Percentiles rank a stretch among this genome's conserved stretches.
These are phyloP conservation scores for Portunus trituberculatus DNA, from an alignment of 1,140 invertebrate genomes.

Conservation along the genomic window DNA sequence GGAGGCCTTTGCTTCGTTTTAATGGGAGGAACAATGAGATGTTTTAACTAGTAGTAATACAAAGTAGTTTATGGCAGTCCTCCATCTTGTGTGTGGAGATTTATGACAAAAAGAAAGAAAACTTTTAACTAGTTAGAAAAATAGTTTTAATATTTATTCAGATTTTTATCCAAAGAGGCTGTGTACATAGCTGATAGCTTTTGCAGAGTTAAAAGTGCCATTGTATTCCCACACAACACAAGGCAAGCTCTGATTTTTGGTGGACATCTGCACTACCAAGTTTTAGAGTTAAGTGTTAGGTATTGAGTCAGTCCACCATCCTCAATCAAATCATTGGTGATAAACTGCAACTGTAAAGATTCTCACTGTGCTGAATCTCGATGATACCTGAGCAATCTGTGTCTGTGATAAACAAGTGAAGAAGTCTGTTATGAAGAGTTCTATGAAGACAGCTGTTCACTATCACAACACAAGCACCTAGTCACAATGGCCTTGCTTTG, in stretches of 20 bases:
- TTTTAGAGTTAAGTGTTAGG: too few relatives aligned
- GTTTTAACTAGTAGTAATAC: too few relatives aligned
- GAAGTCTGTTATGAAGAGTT: neutral
- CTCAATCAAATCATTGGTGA: conserved; percentile 21
- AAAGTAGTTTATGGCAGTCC: too few relatives aligned
- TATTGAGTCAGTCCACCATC: too few relatives aligned
- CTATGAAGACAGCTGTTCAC: neutral
- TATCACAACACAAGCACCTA: neutral
- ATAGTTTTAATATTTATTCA: neutral
- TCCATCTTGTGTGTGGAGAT: too few relatives aligned
- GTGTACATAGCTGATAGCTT: neutral
- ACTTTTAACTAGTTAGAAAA: neutral
- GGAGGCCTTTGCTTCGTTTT: too few relatives aligned
- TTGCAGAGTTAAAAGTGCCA: neutral
- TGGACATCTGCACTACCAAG: neutral
- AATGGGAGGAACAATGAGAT: too few relatives aligned
- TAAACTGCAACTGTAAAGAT: neutral
- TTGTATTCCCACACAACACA: neutral
- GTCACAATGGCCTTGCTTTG: neutral
- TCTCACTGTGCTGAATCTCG: neutral
- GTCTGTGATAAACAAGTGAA: neutral
- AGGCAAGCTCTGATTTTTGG: neutral
- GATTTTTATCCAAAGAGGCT: too few relatives aligned
- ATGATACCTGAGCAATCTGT: conserved; percentile 7
- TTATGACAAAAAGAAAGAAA: neutral